These are phyloP conservation scores for Chaetophractus vellerosus DNA, from an alignment of 2,797 vertebrate species.

Conservation along the genomic window DNA sequence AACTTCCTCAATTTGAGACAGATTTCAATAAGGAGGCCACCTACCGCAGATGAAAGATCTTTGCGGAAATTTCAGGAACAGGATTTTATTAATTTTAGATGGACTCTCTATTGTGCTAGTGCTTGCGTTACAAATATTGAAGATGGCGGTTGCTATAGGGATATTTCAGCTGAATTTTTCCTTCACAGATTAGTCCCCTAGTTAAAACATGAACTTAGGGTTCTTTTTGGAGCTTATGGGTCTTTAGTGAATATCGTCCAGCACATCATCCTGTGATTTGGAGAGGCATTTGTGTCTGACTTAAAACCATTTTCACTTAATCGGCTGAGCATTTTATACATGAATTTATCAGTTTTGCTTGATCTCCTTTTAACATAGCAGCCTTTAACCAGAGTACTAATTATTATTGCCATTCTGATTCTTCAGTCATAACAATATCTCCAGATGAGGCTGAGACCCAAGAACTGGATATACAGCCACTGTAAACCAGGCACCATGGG, in stretches of 20 bases:
- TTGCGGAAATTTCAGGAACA: conserved; percentile 92
- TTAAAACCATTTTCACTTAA: conserved; percentile 95
- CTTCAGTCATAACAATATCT: conserved; percentile 96
- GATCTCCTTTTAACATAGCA: conserved; percentile 96
- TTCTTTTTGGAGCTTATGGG: conserved; percentile 95
- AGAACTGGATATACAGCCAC: conserved; percentile 88
- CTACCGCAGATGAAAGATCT: conserved; percentile 90
- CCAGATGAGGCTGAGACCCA: conserved; percentile 91
- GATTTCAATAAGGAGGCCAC: conserved; percentile 91
- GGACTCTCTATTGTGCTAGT: conserved; percentile 94
- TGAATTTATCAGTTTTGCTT: conserved; percentile 96
- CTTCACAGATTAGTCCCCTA: conserved; percentile 96
- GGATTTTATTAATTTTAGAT: conserved; percentile 95
- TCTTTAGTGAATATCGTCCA: conserved; percentile 96
- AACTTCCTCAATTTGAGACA: conserved; percentile 92
- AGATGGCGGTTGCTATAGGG: conserved; percentile 94
- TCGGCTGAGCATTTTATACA: conserved; percentile 96
- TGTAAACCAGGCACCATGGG: conserved; percentile 93
- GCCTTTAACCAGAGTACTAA: conserved; percentile 95
- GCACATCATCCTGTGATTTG: conserved; percentile 96
- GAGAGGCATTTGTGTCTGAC: conserved; percentile 94
- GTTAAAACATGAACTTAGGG: conserved; percentile 95
- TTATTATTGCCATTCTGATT: conserved; percentile 95
- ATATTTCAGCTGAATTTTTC: conserved; percentile 96
- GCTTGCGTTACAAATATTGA: conserved; percentile 93